Base-by-base conservation (phyloP, 2,113 vertebrate genomes). In the Anhinga anhinga region DNA sequence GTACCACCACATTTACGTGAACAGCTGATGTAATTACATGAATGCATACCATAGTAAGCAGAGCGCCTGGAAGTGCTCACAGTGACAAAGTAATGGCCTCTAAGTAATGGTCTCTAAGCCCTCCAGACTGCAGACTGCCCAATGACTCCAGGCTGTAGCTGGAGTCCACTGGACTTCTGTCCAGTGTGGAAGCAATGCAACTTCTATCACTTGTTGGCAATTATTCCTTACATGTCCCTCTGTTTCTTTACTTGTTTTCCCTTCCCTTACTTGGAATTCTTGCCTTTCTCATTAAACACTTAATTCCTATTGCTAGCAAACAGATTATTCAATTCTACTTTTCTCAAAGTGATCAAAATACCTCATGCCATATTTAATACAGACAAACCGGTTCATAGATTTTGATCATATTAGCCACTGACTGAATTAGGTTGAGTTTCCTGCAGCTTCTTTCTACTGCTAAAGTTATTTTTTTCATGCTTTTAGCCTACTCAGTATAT, bases 401-500 rank as follows among this genome's bases (percentile, higher is more conserved):
- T 97, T 97, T 95, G 74, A 97, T 97, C 93, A 93, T 61, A 26
- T 89, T 92, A 91, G 8, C 83, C 72, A 65, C 62, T 97, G 97
- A 97, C 91, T 95, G 95, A 97, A 97, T 93, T 67, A 84, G 95
- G 96, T 34, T 96, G 94, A 91, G 61, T 79, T 79, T 84, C 78
- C 83, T 94, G 74, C 90, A 95, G 93, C 78, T 96, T 89, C 84
- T 95, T 93, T 97, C 90, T 96, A 73, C 70, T 74, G 86, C 61
- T 95, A 30, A 69, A 93, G 80, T 85, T 92, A 58, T 93, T 96
- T 96, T 86, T 91, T 96, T 88, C 65, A 77, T 96, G 85, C 63
- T 71, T 97, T 88, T 94, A 93, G 50, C 86, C 85, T 97, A 87
- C 73, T 97, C 90, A 72, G 36, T 98, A 96, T 98, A 97, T 98